Percentiles rank a stretch among this genome's conserved stretches.
phyloP scores from a whole-genome alignment of 1,140 invertebrate species.

The Drosophila pallidifrons region DNA sequence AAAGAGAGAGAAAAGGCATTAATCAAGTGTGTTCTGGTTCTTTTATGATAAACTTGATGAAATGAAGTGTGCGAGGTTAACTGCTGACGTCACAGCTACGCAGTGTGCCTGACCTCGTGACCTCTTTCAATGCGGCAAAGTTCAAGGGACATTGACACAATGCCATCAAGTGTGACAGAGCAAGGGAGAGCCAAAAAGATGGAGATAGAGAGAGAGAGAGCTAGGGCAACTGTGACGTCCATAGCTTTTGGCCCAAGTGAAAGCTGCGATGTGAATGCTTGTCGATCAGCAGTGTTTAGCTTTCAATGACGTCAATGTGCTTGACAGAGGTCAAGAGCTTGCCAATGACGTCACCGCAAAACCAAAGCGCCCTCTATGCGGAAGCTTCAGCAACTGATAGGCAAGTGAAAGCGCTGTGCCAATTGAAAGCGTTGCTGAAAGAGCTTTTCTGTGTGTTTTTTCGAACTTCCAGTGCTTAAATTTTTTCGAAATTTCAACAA shows the following conservation, averaged over 20 bases:
- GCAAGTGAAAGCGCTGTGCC: constrained; percentile 21
- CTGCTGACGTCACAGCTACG: constrained; percentile 50
- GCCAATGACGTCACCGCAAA: constrained; percentile 20
- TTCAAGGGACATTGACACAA: constrained; percentile 57
- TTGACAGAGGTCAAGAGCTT: constrained; percentile 37
- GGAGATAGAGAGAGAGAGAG: too few relatives aligned
- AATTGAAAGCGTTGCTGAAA: constrained; percentile 17
- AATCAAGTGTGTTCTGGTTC: constrained; percentile 24
- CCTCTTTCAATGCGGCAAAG: constrained; percentile 53
- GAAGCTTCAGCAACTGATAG: not conserved
- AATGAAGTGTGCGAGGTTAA: constrained; percentile 14
- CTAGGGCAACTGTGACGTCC: constrained; percentile 56
- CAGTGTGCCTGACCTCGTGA: constrained; percentile 51
- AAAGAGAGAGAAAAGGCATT: constrained; percentile 12
- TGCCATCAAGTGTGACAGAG: constrained; percentile 5
- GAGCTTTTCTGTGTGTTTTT: constrained; percentile 32
- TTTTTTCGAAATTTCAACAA: constrained; percentile 79
- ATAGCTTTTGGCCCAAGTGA: not conserved
- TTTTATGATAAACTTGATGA: constrained; percentile 1
- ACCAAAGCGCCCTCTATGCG: constrained; percentile 24
- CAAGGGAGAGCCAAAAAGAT: too few relatives aligned
- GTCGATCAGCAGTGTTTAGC: constrained; percentile 34
- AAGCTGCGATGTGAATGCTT: constrained; percentile 11
- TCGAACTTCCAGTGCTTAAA: constrained; percentile 63
- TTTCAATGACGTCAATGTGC: constrained; percentile 47